Conservation (phyloP, 1,140 invertebrate genomes). For the Scaptomyza pallida region DNA sequence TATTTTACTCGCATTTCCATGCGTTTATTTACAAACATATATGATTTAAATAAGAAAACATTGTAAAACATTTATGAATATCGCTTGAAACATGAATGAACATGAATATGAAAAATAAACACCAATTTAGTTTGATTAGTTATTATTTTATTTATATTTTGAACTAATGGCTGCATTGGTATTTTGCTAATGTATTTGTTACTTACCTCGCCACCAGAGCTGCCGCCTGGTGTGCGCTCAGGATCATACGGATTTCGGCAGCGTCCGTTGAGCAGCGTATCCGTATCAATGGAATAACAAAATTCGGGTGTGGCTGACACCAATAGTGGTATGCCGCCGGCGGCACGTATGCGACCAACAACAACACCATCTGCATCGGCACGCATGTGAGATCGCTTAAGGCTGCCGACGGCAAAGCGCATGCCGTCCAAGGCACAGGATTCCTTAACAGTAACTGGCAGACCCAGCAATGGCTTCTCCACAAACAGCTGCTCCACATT, state of each 20-base stretch:
- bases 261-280: constrained; percentile 89
- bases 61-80: too few relatives aligned
- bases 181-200: too few relatives aligned
- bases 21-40: too few relatives aligned
- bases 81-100: too few relatives aligned
- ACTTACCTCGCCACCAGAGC: too few relatives aligned
- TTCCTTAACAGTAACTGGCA: constrained; percentile 92
- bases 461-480: constrained; percentile 88
- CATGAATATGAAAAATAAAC: too few relatives aligned
- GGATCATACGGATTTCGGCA: constrained; percentile 80
- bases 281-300: constrained; percentile 89
- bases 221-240: too few relatives aligned
- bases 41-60: too few relatives aligned
- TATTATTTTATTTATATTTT: too few relatives aligned
- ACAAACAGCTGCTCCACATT: constrained; percentile 79
- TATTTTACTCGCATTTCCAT: too few relatives aligned
- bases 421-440: constrained; percentile 88
- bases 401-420: constrained; percentile 87
- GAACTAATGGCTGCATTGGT: too few relatives aligned
- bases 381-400: constrained; percentile 85
- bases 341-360: constrained; percentile 86
- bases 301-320: constrained; percentile 93
- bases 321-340: constrained; percentile 91
- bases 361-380: constrained; percentile 87
- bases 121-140: too few relatives aligned